These are phyloP conservation scores for Rotaria sp. DNA, from an alignment of 2,888 invertebrate genomes.

Conservation along the genomic window DNA sequence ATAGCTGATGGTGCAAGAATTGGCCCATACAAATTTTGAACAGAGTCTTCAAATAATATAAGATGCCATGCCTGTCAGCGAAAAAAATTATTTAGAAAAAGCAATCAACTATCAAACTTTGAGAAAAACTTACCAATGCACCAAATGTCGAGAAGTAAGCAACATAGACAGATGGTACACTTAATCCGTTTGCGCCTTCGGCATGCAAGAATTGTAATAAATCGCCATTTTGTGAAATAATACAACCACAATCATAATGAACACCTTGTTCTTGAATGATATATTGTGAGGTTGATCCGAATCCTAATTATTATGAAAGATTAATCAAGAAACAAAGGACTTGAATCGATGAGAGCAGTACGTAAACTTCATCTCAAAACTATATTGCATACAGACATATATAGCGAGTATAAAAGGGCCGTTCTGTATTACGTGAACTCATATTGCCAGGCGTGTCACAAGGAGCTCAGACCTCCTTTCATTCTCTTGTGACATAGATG, in stretches of 20 bases:
- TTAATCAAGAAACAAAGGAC: too few species aligned
- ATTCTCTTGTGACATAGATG: too few species aligned
- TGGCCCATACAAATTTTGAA: not conserved
- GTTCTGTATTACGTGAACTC: too few species aligned
- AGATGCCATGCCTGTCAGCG: not conserved
- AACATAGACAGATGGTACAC: slow-evolving; percentile 11
- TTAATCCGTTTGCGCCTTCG: not conserved
- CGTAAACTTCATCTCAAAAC: too few species aligned
- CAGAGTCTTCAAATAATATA: not conserved
- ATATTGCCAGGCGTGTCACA: too few species aligned
- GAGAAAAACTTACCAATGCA: not conserved
- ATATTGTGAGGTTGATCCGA: not conserved
- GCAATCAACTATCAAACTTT: too few species aligned
- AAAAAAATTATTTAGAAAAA: not conserved
- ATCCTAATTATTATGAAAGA: not conserved
- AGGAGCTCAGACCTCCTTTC: too few species aligned
- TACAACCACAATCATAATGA: slow-evolving; percentile 28
- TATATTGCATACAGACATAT: too few species aligned
- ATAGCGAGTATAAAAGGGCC: too few species aligned
- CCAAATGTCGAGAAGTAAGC: slow-evolving; percentile 1
- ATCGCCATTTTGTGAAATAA: not conserved
- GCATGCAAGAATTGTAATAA: not conserved
- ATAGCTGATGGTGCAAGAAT: not conserved
- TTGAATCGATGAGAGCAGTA: too few species aligned
- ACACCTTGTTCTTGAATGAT: not conserved